phyloP scores from a whole-genome alignment of 1,140 invertebrate species.

The Bombus sylvicola region DNA sequence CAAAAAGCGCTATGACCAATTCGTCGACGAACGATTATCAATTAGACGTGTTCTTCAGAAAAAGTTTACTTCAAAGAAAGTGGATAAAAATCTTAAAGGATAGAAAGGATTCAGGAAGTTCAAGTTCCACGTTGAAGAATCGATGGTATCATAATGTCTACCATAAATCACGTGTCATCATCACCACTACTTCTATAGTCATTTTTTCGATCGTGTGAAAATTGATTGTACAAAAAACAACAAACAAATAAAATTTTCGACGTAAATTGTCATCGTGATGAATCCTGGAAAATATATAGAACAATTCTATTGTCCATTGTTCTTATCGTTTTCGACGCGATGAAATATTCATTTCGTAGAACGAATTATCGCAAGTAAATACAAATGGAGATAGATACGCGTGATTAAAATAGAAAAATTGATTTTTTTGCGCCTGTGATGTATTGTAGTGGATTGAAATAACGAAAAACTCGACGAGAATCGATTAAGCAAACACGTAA shows the following conservation, averaged over 20 bases:
- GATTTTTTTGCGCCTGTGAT: too few relatives aligned
- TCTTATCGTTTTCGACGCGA: too few relatives aligned
- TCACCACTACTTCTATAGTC: background rate
- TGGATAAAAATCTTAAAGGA: background rate
- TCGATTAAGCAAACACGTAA: background rate
- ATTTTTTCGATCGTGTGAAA: background rate
- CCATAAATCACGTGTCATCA: constrained; percentile 13
- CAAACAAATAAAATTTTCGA: background rate
- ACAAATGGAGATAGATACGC: too few relatives aligned
- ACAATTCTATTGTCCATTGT: background rate
- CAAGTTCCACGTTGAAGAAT: background rate
- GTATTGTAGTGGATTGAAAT: background rate
- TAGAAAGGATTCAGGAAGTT: background rate
- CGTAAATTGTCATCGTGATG: background rate
- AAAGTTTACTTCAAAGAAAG: too few relatives aligned
- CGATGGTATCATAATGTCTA: background rate
- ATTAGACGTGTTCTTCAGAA: background rate
- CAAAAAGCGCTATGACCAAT: background rate
- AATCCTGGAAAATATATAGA: background rate
- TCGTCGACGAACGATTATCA: too few relatives aligned
- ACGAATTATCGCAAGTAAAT: background rate
- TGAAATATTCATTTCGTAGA: background rate
- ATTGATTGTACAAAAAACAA: background rate
- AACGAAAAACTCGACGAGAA: background rate
- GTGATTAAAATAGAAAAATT: background rate